Base-by-base conservation (phyloP, 2,113 vertebrate genomes). In the Mungos mungo region DNA sequence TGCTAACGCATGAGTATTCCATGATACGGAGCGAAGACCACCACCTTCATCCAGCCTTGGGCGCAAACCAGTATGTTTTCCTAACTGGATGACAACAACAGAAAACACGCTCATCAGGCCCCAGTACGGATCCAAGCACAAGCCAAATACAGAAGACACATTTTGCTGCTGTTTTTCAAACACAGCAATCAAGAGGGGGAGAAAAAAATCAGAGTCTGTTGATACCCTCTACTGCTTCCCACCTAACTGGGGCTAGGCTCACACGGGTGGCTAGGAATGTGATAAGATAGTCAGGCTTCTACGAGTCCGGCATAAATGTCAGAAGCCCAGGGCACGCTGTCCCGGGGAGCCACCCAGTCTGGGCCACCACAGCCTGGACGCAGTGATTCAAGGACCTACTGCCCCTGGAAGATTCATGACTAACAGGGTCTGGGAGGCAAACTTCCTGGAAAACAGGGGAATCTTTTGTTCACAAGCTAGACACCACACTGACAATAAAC, bases 1-100 rank as follows among this genome's bases (percentile, higher is more conserved):
- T 96, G 89, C 69, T 96, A 97, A 97, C 95, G 69, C 97, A 94
- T 98, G 98, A 98, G 98, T 98, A 98, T 98, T 97, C 33, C 57
- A 92, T 69, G 90, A 93, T 93, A 95, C 11, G 87, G 95, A 97
- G 91, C 35, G 89, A 68, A 96, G 88, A 90, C 60, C 52, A 96
- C 66, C 81, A 33, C 94, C 92, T 97, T 88, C 95, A 96, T 57
- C 86, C 74, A 93, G 47, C 16, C 88, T 94, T 81, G 69, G 89
- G 83, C 77, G 74, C 8, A 95, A 90, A 98, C 97, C 31, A 82
- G 66, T 41, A 85, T 47, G 72, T 83, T 97, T 88, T 95, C 82
- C 77, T 94, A 93, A 82, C 54, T 83, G 88, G 89, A 16, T 79
- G 7, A 69, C 47, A 54, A 80, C 95, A 87, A 35, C 50, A 91